Evolutionary conservation across 2,888 invertebrate species (phyloP), one percentile per base, ranked within the genome.

Genomic region (Rhodophaea formosa): DNA sequence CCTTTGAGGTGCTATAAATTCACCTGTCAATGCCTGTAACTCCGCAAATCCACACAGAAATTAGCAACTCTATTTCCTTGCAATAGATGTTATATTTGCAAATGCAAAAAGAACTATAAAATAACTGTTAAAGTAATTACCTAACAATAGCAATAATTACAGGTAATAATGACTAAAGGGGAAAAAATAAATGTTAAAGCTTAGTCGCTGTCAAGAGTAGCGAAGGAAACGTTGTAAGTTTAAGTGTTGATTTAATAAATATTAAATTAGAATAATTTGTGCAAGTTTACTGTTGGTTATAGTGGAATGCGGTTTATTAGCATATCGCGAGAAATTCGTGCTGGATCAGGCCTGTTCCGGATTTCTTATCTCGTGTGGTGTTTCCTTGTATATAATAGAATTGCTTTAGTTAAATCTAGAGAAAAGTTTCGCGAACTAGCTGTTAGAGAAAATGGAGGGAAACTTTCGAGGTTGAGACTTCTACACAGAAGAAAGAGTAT

Each of bases 1-100:
- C 89, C 90, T 89, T 89, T 89, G 77, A 87, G 83, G 86, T 86
- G 83, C 68, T 82, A 87, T 88, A 88, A 86, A 88, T 86, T 80
- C 78, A 71, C 68, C 79, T 80, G 80, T 81, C 81, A 79, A 71
- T 75, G 67, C 68, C 65, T 64, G 65, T 62, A 55, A 47, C 62
- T 60, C 6, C 15, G 10, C 8, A 14, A 16, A 16, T 42, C 30
- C 10, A 14, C 8, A 8, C 8, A 15, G 7, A n/a, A 7, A 76
- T 62, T 65, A 62, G 69, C 54, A 59, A 71, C 76, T 66, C 52
- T 79, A 71, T 60, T 0, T 0, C 3, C 8, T 55, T 7, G 0
- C 0, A 1, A 56, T 65, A 71, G 61, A 67, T 67, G 66, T 66
- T 8, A 62, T 67, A 64, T 59, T 68, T 56, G 5, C 3, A 15